Evolutionary conservation across 2,888 invertebrate species (phyloP), one percentile per base, ranked within the genome.

Genomic region (Empis stercorea): DNA sequence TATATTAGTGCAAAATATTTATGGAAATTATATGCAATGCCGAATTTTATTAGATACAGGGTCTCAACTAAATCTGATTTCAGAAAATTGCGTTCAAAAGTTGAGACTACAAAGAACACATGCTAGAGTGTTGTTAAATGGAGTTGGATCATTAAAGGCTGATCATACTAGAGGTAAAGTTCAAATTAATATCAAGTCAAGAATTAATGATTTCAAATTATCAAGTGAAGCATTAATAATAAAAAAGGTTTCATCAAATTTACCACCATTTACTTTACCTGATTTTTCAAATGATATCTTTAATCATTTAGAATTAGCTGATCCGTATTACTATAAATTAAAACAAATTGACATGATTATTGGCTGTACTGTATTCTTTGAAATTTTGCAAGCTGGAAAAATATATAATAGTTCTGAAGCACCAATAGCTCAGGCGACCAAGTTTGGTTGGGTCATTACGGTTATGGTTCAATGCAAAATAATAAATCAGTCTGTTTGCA

Each of bases 281-380:
- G 45, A 45, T 34, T 17, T 13, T 30, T 32, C 38, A 34, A 17
- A 44, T n/a, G 15, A 17, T 1, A 40, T 27, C n/a, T 48, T 48
- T 23, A 15, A 48, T 1, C 20, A 46, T 16, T n/a, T 51, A 3
- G 10, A 10, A 2, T 30, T 46, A 13, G 48, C 48, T 10, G 51
- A 51, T 23, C 43, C 23, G n/a, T 11, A 3, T 10, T 48, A 27
- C 34, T 32, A 11, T 10, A 27, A 11, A 1, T 45, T 44, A 10
- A 20, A n/a, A 10, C 36, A 42, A 43, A 37, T 47, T 13, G 43
- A 50, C 5, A 16, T 51, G 30, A 32, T 48, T 10, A 10, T 48
- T 10, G 51, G 48, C 1, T 44, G 48, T 10, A 46, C 46, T 20
- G 23, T 46, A 23, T 48, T 51, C 16, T 48, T 51, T 11, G 20